Percentiles rank a stretch among this genome's conserved stretches.
Conservation (phyloP, 2,888 invertebrate species). For the Kryphioiulus occultus region DNA sequence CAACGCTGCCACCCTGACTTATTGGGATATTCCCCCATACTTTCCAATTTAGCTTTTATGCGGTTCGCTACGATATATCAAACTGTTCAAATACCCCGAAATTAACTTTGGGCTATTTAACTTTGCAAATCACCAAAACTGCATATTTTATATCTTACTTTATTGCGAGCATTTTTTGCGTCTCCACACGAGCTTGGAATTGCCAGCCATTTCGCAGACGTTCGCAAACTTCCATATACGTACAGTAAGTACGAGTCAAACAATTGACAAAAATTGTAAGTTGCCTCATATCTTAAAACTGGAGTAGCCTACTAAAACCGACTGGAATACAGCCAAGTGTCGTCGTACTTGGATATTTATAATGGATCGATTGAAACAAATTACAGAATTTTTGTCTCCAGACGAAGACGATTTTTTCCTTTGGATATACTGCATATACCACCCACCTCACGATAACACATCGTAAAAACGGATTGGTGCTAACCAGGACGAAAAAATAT, state of each 20-base stretch:
- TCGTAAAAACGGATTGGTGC: background rate
- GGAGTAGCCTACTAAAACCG: slow-evolving; percentile 7
- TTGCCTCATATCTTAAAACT: slow-evolving; percentile 31
- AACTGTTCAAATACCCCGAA: slow-evolving; percentile 8
- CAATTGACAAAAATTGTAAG: slow-evolving; percentile 29
- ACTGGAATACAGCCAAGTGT: slow-evolving; percentile 24
- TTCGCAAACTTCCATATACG: background rate
- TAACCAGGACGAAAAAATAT: background rate
- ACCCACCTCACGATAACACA: background rate
- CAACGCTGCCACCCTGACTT: background rate
- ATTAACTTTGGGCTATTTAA: slow-evolving; percentile 35
- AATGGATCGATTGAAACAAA: slow-evolving; percentile 31
- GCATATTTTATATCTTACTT: slow-evolving; percentile 25
- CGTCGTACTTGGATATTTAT: slow-evolving; percentile 1
- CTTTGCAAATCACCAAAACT: slow-evolving; percentile 35
- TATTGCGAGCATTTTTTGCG: background rate
- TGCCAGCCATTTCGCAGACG: slow-evolving; percentile 12
- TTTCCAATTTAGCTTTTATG: background rate
- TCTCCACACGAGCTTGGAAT: background rate
- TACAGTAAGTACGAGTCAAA: background rate
- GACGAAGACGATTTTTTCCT: background rate
- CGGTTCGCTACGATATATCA: background rate
- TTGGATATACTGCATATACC: background rate
- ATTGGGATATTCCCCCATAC: background rate
- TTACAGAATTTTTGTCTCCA: slow-evolving; percentile 31